A percentile compares a stretch with the other conserved stretches of the same genome.
Conservation (phyloP, 2,888 invertebrate species). For the Subacronicta megacephala region DNA sequence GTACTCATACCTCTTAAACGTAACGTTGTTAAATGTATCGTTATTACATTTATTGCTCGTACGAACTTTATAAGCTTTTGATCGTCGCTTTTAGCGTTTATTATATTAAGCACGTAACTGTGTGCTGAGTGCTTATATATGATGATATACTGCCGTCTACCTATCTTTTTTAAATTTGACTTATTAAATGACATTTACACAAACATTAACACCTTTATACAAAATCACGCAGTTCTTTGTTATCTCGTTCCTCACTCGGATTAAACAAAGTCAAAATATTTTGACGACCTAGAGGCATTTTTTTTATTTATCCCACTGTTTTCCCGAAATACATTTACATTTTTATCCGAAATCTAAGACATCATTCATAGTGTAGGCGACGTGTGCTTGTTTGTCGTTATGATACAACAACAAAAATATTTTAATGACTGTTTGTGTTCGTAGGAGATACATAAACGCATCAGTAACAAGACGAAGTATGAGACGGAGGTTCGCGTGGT, state of each 20-base stretch:
- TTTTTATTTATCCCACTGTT: no score
- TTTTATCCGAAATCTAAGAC: no score
- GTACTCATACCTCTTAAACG: constrained; percentile 49
- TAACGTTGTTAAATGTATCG: constrained; percentile 41
- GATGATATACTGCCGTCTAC: constrained; percentile 1
- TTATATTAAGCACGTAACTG: constrained; percentile 44
- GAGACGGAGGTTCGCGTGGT: constrained; percentile 88
- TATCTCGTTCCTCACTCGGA: no score
- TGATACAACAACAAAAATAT: not conserved
- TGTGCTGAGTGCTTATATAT: constrained; percentile 34
- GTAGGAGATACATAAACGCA: constrained; percentile 80
- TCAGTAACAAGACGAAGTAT: constrained; percentile 81
- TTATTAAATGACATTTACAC: no score
- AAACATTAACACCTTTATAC: no score
- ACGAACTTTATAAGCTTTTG: constrained; percentile 23
- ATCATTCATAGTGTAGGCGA: no score
- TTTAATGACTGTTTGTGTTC: not conserved
- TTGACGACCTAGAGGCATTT: no score
- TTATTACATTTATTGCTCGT: constrained; percentile 43
- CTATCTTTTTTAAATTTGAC: no score
- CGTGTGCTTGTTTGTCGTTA: no score
- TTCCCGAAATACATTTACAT: no score
- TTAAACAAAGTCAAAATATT: no score
- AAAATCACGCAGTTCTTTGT: no score
- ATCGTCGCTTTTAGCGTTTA: constrained; percentile 36